phyloP scores from a whole-genome alignment of 2,888 invertebrate genomes.

The Rhodophaea formosa region DNA sequence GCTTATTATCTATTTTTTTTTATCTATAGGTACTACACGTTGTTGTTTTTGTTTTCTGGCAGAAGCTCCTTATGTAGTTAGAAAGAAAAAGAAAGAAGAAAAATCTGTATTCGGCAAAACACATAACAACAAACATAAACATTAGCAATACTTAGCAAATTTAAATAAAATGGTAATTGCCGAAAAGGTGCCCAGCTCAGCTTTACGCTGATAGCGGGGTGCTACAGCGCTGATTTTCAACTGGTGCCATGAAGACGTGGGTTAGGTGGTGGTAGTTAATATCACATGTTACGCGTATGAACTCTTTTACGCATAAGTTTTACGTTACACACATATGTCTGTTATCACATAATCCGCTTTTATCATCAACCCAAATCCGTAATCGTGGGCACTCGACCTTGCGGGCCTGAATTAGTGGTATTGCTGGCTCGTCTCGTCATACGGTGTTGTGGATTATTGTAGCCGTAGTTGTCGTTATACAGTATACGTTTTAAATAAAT shows the following conservation, averaged over 20 bases:
- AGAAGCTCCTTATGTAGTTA: too few relatives aligned
- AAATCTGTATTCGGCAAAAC: too few relatives aligned
- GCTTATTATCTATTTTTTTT: too few relatives aligned
- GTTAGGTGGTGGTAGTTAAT: too few relatives aligned
- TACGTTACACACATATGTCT: neutral
- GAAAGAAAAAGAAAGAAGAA: too few relatives aligned
- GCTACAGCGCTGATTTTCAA: too few relatives aligned
- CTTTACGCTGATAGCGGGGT: too few relatives aligned
- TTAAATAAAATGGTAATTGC: too few relatives aligned
- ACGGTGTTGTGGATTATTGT: neutral
- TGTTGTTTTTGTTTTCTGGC: neutral
- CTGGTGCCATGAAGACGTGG: too few relatives aligned
- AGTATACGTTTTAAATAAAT: neutral
- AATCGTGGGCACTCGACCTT: neutral
- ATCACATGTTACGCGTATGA: neutral
- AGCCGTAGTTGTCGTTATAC: neutral
- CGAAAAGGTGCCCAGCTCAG: too few relatives aligned
- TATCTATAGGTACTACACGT: neutral
- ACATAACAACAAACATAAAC: too few relatives aligned
- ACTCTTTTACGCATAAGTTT: neutral
- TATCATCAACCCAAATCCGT: conserved; percentile 2
- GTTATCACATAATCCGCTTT: conserved; percentile 5
- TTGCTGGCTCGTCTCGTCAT: neutral
- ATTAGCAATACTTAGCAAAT: too few relatives aligned
- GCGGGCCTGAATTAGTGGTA: neutral